A percentile compares a stretch with the other conserved stretches of the same genome.
Evolutionary conservation across 2,888 invertebrate genomes (phyloP).

Genomic region (Strigamia maritima): DNA sequence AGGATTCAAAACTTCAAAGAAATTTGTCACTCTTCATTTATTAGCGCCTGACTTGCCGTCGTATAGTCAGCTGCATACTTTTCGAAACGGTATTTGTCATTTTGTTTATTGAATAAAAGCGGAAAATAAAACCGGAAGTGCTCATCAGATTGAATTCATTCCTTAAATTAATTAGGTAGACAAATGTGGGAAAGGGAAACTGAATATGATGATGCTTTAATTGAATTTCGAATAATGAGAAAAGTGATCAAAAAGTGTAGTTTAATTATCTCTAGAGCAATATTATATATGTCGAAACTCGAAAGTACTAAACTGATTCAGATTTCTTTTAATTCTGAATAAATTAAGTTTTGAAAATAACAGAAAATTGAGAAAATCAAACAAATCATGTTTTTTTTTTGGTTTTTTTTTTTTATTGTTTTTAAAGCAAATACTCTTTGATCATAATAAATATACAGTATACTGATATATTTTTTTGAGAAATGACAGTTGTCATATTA

Average conservation of each 20-base stretch:
- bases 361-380: too few relatives aligned
- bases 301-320: too few relatives aligned
- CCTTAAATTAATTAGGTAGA: neutral
- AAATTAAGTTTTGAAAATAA: too few relatives aligned
- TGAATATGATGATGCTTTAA: neutral
- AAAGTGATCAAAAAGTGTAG: neutral
- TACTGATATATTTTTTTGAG: too few relatives aligned
- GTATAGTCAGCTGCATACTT: neutral
- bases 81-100: neutral
- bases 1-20: neutral
- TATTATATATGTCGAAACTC: too few relatives aligned
- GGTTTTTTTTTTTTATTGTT: too few relatives aligned
- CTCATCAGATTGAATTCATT: slow-evolving; percentile 13
- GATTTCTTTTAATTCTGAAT: too few relatives aligned
- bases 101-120: neutral
- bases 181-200: neutral
- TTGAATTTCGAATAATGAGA: neutral
- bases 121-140: neutral
- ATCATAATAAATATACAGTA: too few relatives aligned
- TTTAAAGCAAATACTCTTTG: too few relatives aligned
- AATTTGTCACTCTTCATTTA: slow-evolving; percentile 1
- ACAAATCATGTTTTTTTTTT: too few relatives aligned
- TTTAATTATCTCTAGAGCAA: neutral
- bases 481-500: too few relatives aligned
- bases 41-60: neutral